These are phyloP conservation scores for Danio kyathit DNA, from an alignment of 2,797 vertebrate genomes.

Conservation along the genomic window DNA sequence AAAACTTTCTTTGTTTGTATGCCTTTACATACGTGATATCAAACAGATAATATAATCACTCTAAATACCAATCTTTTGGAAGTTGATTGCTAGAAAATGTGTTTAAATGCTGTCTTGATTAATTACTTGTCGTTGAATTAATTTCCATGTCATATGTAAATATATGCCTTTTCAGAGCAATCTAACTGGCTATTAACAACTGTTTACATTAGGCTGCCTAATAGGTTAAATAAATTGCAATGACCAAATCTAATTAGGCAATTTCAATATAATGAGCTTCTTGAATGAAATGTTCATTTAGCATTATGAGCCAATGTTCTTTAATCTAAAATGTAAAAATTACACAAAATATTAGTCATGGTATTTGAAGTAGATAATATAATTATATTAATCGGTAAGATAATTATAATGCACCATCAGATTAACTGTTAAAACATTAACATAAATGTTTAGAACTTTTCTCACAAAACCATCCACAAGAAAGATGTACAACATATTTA, in stretches of 20 bases:
- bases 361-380: too few species aligned
- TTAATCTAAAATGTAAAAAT: neutral
- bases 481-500: neutral
- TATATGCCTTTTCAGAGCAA: neutral
- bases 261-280: neutral
- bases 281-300: neutral
- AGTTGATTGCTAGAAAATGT: neutral
- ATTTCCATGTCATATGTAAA: neutral
- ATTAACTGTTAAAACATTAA: neutral
- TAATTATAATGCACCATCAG: neutral
- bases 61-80: neutral
- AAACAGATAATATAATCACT: neutral
- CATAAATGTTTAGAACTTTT: neutral
- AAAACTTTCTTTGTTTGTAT: constrained; percentile 41
- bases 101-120: neutral
- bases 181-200: neutral
- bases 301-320: neutral
- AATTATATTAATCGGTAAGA: neutral
- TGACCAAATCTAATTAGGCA: neutral
- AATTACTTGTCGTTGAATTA: neutral
- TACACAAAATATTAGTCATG: neutral
- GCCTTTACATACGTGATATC: neutral
- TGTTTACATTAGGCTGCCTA: neutral
- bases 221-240: neutral
- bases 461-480: neutral